Percentiles rank a stretch among this genome's conserved stretches.
Evolutionary conservation across 1,140 invertebrate genomes (phyloP).

Genomic region (Eumaeus atala): DNA sequence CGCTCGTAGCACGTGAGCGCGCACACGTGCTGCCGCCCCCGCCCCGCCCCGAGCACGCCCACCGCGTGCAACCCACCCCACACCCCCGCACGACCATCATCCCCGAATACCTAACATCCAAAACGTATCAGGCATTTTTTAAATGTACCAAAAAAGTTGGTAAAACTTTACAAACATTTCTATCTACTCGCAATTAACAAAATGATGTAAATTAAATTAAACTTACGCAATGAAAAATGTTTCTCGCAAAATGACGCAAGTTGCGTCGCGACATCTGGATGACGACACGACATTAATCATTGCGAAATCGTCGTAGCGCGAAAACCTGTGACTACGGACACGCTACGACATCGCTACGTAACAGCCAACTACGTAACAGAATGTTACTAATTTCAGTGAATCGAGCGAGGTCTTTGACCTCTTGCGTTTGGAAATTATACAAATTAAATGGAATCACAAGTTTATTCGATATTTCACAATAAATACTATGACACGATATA

Average conservation of each 20-base stretch:
- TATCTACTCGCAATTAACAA: no score
- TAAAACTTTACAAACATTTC: no score
- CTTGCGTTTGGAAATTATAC: no score
- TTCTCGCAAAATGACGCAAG: neutral
- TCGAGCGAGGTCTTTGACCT: no score
- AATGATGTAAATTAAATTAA: no score
- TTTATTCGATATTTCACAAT: no score
- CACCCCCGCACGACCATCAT: conserved; percentile 39
- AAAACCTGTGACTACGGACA: conserved; percentile 18
- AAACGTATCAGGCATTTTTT: conserved; percentile 15
- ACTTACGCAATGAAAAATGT: no score
- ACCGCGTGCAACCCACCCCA: conserved; percentile 42
- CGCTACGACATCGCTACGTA: conserved; percentile 28
- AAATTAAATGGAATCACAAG: no score
- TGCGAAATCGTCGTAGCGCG: conserved; percentile 23
- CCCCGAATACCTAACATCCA: conserved; percentile 27
- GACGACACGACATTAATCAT: conserved; percentile 22
- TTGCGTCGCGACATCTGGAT: conserved; percentile 2
- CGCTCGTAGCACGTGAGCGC: conserved; percentile 58
- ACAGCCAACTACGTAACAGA: conserved; percentile 19
- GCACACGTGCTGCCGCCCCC: conserved; percentile 55
- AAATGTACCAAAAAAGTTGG: no score
- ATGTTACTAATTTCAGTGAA: neutral
- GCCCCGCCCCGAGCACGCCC: conserved; percentile 39
- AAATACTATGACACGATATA: no score